Conservation (phyloP, 2,888 invertebrate species). For the Asteroscopus sphinx region DNA sequence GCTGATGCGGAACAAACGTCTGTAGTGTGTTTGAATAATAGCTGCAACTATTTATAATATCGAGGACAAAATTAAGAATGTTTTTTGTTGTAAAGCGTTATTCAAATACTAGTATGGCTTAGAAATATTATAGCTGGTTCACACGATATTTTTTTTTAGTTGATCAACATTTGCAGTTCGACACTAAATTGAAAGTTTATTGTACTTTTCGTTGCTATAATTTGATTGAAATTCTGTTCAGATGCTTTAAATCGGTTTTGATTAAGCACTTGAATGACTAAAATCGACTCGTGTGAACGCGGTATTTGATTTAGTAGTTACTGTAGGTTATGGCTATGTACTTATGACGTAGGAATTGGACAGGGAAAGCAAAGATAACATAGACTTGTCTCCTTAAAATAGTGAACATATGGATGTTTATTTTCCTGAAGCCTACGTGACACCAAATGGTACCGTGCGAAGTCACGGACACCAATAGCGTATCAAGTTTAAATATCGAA, state of each 20-base stretch:
- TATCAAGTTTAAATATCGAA: slow-evolving; percentile 46
- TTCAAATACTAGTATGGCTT: no score
- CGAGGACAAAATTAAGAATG: slow-evolving; percentile 25
- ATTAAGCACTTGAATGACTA: no score
- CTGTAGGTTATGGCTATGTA: not conserved
- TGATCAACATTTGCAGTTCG: no score
- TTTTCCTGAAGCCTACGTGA: slow-evolving; percentile 24
- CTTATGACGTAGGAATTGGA: not conserved
- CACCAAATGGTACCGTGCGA: slow-evolving; percentile 34
- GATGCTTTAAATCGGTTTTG: no score
- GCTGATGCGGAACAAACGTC: slow-evolving; percentile 27
- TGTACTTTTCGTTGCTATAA: no score
- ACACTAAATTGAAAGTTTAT: no score
- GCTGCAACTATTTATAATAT: slow-evolving; percentile 22
- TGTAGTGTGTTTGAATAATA: slow-evolving; percentile 27
- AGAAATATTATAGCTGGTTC: no score
- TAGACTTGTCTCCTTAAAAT: slow-evolving; percentile 9
- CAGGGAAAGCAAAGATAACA: not conserved
- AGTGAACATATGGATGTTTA: slow-evolving; percentile 29
- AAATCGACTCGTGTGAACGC: no score
- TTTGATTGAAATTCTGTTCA: no score
- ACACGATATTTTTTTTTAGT: no score
- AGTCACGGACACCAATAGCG: slow-evolving; percentile 46
- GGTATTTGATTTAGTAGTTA: no score
- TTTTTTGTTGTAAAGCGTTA: not conserved